These are phyloP conservation scores for Dicerorhinus sumatrensis DNA, from an alignment of 2,113 vertebrate genomes.

Conservation along the genomic window DNA sequence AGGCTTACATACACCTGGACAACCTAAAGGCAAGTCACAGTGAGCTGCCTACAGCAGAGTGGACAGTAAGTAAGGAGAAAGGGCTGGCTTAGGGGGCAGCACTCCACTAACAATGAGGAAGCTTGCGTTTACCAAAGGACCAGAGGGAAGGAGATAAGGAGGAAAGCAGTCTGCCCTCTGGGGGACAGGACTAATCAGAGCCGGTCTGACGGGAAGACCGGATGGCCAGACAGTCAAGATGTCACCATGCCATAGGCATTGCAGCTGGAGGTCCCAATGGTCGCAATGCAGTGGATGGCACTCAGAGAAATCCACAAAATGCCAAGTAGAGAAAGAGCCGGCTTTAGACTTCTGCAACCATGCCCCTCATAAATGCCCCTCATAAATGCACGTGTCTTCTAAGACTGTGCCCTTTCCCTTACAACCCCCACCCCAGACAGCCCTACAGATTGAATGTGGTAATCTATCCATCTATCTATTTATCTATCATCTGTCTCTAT, in stretches of 20 bases:
- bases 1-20: neutral
- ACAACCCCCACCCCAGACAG: accelerated
- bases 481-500: neutral
- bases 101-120: neutral
- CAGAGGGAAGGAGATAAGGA: too few relatives aligned
- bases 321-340: neutral
- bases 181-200: neutral
- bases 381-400: neutral
- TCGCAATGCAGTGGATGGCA: neutral
- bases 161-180: neutral
- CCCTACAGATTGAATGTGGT: neutral
- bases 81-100: neutral
- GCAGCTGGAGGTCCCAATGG: neutral
- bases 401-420: neutral
- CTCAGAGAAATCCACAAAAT: neutral
- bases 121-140: neutral
- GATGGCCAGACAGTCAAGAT: neutral
- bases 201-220: neutral
- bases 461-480: too few relatives aligned
- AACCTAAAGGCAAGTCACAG: neutral
- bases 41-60: neutral
- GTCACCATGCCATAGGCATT: neutral
- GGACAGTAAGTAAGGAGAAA: neutral
- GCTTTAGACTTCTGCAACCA: neutral
- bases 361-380: neutral